These are phyloP conservation scores for Drosophila navojoa DNA, from an alignment of 1,140 invertebrate genomes.

Conservation along the genomic window DNA sequence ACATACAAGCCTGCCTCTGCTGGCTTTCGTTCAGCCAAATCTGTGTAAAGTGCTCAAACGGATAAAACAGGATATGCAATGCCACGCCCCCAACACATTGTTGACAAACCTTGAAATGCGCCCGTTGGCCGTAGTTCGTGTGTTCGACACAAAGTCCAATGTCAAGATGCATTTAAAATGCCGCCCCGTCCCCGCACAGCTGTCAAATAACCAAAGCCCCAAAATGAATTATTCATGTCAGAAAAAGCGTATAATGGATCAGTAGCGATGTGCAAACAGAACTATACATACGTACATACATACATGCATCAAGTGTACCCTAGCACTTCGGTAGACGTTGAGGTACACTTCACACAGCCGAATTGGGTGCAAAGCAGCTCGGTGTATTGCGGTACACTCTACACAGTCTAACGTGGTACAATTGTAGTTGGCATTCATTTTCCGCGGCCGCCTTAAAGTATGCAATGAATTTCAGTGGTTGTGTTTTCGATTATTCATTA, in stretches of 20 bases:
- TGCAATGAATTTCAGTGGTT: constrained; percentile 32
- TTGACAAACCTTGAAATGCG: constrained; percentile 43
- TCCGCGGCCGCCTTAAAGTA: constrained; percentile 39
- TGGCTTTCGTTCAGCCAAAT: not conserved
- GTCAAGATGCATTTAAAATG: constrained; percentile 62
- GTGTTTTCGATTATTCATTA: not conserved
- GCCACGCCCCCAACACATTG: constrained; percentile 7
- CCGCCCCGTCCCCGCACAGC: constrained; percentile 4
- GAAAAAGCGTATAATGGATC: constrained; percentile 10
- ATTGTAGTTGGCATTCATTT: constrained; percentile 4
- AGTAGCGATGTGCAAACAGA: not conserved
- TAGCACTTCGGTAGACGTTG: not conserved
- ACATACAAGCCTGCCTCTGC: too few relatives aligned
- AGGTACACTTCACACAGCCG: not conserved
- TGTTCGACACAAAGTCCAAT: constrained; percentile 45
- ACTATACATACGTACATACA: not conserved
- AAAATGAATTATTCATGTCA: constrained; percentile 72
- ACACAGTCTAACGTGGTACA: not conserved
- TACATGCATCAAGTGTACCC: too few relatives aligned
- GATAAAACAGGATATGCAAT: constrained; percentile 18
- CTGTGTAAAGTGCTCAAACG: constrained; percentile 12
- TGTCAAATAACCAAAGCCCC: constrained; percentile 54
- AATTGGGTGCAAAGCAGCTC: not conserved
- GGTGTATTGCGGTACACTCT: not conserved
- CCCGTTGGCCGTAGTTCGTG: not conserved